A percentile compares a stretch with the other conserved stretches of the same genome.
Conservation (phyloP, 2,888 invertebrate species). For the Cheilosia scutellata region DNA sequence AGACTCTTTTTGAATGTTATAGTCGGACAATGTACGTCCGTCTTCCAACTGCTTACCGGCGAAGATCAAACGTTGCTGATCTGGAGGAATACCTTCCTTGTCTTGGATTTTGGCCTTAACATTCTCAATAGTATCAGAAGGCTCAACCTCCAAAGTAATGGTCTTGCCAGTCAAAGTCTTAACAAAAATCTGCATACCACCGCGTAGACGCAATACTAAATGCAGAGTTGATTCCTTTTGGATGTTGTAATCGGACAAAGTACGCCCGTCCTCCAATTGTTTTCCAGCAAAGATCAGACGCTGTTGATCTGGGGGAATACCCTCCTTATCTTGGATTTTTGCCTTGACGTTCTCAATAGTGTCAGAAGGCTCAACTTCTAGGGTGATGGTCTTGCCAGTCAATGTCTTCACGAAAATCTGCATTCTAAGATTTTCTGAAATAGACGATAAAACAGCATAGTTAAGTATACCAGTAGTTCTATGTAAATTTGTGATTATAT, state of each 20-base stretch:
- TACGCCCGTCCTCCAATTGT: conserved; percentile 92
- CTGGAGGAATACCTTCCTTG: conserved; percentile 77
- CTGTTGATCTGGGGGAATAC: conserved; percentile 81
- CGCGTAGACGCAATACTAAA: conserved; percentile 94
- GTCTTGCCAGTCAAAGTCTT: conserved; percentile 78
- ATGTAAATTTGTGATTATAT: too few relatives aligned
- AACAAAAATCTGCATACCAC: conserved; percentile 84
- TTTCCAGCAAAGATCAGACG: conserved; percentile 80
- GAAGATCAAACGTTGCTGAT: conserved; percentile 77
- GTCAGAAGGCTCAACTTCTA: conserved; percentile 79
- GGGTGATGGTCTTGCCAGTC: conserved; percentile 80
- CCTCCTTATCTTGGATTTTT: conserved; percentile 80
- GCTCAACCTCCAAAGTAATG: conserved; percentile 79
- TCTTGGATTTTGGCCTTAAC: conserved; percentile 77
- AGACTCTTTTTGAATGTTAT: conserved; percentile 78
- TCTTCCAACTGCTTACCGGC: conserved; percentile 77
- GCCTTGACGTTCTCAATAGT: conserved; percentile 81
- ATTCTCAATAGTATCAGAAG: conserved; percentile 78
- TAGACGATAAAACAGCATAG: conserved; percentile 90
- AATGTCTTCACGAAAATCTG: conserved; percentile 80
- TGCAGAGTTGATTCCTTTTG: conserved; percentile 79
- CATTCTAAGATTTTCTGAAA: conserved; percentile 89
- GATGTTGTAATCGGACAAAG: conserved; percentile 87
- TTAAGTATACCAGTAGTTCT: too few relatives aligned
- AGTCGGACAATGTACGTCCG: conserved; percentile 77